Evolutionary conservation across 1,140 invertebrate genomes (phyloP).

Genomic region (Drosophila azteca): DNA sequence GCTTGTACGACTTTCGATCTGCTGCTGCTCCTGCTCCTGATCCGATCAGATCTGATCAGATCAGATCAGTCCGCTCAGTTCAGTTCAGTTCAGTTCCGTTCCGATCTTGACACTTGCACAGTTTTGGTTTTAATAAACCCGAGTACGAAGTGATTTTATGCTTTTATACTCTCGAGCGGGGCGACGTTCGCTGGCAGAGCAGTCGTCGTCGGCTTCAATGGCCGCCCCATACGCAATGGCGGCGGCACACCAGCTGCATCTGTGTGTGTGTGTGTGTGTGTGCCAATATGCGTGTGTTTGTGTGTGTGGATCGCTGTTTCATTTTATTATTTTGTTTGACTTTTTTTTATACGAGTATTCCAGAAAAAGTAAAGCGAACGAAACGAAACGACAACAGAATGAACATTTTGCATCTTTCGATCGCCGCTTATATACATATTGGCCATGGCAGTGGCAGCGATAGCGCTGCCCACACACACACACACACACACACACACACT

Average conservation of each 20-base stretch:
- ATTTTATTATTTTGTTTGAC: slow-evolving; percentile 80
- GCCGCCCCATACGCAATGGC: slow-evolving; percentile 53
- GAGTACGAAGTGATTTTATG: slow-evolving; percentile 82
- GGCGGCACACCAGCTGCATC: slow-evolving; percentile 38
- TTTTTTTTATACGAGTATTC: slow-evolving; percentile 64
- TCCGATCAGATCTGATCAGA: slow-evolving; percentile 5
- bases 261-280: slow-evolving; percentile 8
- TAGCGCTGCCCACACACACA: slow-evolving; percentile 39
- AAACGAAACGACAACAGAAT: slow-evolving; percentile 68
- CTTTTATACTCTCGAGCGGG: slow-evolving; percentile 76
- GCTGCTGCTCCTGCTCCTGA: slow-evolving; percentile 1
- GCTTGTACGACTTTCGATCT: background rate
- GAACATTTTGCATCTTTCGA: slow-evolving; percentile 81
- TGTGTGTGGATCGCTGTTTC: slow-evolving; percentile 61
- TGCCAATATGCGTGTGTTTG: slow-evolving; percentile 15
- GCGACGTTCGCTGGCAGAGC: slow-evolving; percentile 11
- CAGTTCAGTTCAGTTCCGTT: background rate
- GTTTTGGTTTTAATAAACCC: slow-evolving; percentile 83
- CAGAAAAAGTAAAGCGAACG: slow-evolving; percentile 63
- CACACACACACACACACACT: slow-evolving; percentile 20
- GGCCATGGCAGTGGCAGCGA: slow-evolving; percentile 51
- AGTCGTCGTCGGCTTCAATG: slow-evolving; percentile 56
- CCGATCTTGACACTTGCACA: slow-evolving; percentile 80
- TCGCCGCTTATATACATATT: slow-evolving; percentile 73
- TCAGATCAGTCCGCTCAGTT: slow-evolving; percentile 1